Percentiles rank a stretch among this genome's conserved stretches.
Evolutionary conservation across 2,888 invertebrate genomes (phyloP).

Genomic region (Oligia fasciuncula): DNA sequence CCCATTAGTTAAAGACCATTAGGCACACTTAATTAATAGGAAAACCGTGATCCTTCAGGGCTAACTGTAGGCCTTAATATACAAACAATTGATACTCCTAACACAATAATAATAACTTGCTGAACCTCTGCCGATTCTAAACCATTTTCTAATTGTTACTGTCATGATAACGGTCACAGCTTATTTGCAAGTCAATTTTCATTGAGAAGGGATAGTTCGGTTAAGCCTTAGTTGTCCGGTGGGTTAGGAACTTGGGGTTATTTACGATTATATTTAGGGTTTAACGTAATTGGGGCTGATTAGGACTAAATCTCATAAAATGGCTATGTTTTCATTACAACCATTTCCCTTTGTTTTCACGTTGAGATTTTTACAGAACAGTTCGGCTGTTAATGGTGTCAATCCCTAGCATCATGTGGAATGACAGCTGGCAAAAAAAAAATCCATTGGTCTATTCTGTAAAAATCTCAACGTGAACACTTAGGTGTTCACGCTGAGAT

Average conservation of each 20-base stretch:
- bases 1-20: not conserved
- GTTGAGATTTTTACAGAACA: no score
- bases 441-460: no score
- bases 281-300: slow-evolving; percentile 6
- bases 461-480: no score
- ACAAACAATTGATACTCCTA: slow-evolving; percentile 9
- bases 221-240: slow-evolving; percentile 23
- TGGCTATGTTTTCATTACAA: not conserved
- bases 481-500: no score
- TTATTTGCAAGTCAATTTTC: slow-evolving; percentile 48
- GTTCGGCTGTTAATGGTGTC: no score
- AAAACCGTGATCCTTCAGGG: not conserved
- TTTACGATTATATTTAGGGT: slow-evolving; percentile 31
- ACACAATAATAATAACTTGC: slow-evolving; percentile 35
- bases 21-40: not conserved
- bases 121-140: slow-evolving; percentile 18
- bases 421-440: no score
- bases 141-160: slow-evolving; percentile 53
- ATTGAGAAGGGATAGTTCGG: slow-evolving; percentile 40
- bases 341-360: no score
- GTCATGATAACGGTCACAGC: slow-evolving; percentile 42
- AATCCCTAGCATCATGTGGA: no score
- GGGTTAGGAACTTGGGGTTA: slow-evolving; percentile 37
- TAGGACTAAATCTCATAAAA: not conserved
- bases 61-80: not conserved